Base-by-base conservation (phyloP, 2,113 vertebrate genomes). In the Amphilophus citrinellus region DNA sequence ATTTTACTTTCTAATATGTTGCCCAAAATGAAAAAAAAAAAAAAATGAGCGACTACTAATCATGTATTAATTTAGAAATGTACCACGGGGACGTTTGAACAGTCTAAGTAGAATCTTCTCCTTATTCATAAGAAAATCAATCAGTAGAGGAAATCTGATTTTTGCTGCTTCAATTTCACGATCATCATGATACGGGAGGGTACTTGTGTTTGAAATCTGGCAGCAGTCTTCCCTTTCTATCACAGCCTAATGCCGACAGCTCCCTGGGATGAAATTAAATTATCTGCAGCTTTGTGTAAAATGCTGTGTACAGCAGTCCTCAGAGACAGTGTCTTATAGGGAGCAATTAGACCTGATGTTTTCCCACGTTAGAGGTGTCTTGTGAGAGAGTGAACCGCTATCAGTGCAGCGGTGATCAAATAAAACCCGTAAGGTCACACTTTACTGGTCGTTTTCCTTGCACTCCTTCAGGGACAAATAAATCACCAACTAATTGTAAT, bases 261-360 rank as follows among this genome's bases (percentile, higher is more conserved):
- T 94, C 94, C 86, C 92, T 42, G 82, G 83, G 86, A 89, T 86
- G 77, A 92, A 92, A 95, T 95, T 91, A 92, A 95, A 96, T 95
- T 90, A 95, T 92, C 90, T 87, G 77, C 87, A 89, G 89, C 92
- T 92, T 89, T 86, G 90, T 92, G 83, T 95, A 93, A 94, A 94
- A 91, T 87, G 65, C 90, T 90, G 88, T 92, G 91, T 82, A 92
- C 68, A 76, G 84, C 77, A 80, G 61, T 91, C 94, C 91, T 93
- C 66, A 10, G 94, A 94, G 95, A 89, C 68, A 80, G 87, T 92
- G 83, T 89, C 90, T 92, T 92, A 89, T 88, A 93, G 88, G 94
- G 86, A 91, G 89, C 93, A 94, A 94, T 95, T 95, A 95, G 91
- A 91, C 85, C 77, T 58, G 71, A 90, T 92, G 78, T 91, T 90